Percentiles rank a stretch among this genome's conserved stretches.
phyloP scores from a whole-genome alignment of 2,888 invertebrate genomes.

The Idaea biselata region DNA sequence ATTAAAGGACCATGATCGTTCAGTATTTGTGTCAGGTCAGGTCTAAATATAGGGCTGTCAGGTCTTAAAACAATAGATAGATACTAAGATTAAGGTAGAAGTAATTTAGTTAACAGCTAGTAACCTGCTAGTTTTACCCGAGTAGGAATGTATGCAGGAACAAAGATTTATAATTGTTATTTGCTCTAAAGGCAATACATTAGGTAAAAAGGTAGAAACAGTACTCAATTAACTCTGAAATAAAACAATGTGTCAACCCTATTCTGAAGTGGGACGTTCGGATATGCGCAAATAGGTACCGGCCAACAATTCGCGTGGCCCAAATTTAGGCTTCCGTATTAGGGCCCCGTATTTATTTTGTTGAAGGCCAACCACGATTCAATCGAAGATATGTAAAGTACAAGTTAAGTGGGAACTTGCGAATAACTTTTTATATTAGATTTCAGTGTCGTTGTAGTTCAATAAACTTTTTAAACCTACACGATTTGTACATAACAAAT shows the following conservation, averaged over 20 bases:
- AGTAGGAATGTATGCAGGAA: no score
- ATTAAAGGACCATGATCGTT: constrained; percentile 60
- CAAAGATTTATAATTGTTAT: no score
- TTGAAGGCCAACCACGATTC: no score
- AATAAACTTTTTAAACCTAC: no score
- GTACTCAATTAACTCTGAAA: neutral
- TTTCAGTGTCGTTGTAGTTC: no score
- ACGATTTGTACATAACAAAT: no score
- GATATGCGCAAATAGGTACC: constrained; percentile 52
- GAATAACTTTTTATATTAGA: no score
- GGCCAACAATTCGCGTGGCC: constrained; percentile 57
- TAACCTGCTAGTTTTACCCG: no score
- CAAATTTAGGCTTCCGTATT: constrained; percentile 65
- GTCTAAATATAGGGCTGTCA: constrained; percentile 29
- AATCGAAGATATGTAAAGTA: no score
- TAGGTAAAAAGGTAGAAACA: no score
- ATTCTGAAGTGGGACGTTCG: constrained; percentile 43
- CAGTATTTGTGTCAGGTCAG: constrained; percentile 48
- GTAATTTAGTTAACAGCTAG: neutral
- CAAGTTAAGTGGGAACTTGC: no score
- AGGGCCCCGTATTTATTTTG: constrained; percentile 33
- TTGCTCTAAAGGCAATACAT: no score
- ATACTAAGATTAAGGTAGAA: neutral
- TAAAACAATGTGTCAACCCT: constrained; percentile 13
- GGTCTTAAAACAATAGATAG: constrained; percentile 10